These are phyloP conservation scores for Tetramorium bicarinatum DNA, from an alignment of 2,888 invertebrate genomes.

Conservation along the genomic window DNA sequence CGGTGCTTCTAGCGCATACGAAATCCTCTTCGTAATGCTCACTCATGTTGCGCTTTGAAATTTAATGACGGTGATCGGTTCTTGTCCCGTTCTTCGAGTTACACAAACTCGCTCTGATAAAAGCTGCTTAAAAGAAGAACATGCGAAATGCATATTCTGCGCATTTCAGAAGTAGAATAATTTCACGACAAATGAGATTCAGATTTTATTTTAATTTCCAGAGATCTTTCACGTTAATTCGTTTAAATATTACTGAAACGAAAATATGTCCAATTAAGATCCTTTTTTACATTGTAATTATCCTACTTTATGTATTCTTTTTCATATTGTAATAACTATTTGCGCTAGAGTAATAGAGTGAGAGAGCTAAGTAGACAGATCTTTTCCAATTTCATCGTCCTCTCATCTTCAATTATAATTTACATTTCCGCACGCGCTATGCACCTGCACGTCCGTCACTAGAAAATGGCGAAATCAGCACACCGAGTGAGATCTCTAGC, in stretches of 20 bases:
- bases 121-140: not conserved
- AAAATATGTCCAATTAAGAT: constrained; percentile 16
- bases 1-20: constrained; percentile 17
- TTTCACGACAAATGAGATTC: not conserved
- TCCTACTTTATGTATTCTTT: no score
- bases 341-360: not conserved
- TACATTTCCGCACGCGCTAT: not conserved
- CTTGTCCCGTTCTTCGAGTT: constrained; percentile 2
- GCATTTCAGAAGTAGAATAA: not conserved
- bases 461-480: constrained; percentile 15
- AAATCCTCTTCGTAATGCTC: constrained; percentile 36
- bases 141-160: not conserved
- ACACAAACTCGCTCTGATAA: not conserved
- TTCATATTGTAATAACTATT: not conserved
- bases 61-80: constrained; percentile 27
- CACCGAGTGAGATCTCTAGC: not conserved
- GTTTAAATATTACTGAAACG: not conserved
- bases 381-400: not conserved
- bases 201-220: not conserved
- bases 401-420: constrained; percentile 22
- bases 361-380: not conserved
- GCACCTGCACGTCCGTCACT: not conserved
- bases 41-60: constrained; percentile 32
- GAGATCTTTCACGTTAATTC: not conserved
- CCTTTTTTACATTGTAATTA: not conserved